These are phyloP conservation scores for Drosophila heteroneura DNA, from an alignment of 2,888 invertebrate genomes.

Conservation along the genomic window DNA sequence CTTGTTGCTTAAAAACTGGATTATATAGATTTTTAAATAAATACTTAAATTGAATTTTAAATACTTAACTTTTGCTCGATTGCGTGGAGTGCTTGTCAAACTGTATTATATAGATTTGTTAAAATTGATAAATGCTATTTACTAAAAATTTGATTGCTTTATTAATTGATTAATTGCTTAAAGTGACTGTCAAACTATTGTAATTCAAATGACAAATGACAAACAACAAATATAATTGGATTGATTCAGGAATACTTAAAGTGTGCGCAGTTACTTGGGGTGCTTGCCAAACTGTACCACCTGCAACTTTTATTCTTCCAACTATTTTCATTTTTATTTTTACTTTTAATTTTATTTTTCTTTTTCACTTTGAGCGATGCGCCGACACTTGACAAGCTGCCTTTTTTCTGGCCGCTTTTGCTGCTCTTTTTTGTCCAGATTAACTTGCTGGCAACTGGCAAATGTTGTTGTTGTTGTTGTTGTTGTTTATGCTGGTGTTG, in stretches of 20 bases:
- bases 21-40: no score
- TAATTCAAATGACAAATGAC: background rate
- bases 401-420: background rate
- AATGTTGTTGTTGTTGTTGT: slow-evolving; percentile 6
- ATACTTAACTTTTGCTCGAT: background rate
- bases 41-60: background rate
- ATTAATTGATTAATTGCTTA: background rate
- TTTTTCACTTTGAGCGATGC: background rate
- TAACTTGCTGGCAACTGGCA: background rate
- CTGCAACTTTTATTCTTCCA: background rate
- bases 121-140: background rate
- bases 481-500: slow-evolving; percentile 10
- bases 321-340: background rate
- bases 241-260: background rate
- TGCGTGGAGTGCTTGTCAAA: background rate
- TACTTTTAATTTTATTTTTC: background rate
- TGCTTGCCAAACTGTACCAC: background rate
- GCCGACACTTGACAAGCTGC: background rate
- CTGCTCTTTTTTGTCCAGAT: background rate
- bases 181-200: no score
- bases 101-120: background rate
- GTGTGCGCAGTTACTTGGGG: background rate
- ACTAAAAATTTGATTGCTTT: no score
- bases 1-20: background rate
- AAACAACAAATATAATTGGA: background rate